Evolutionary conservation across 2,888 invertebrate genomes (phyloP).

Genomic region (Dorcus parallelipipedus): DNA sequence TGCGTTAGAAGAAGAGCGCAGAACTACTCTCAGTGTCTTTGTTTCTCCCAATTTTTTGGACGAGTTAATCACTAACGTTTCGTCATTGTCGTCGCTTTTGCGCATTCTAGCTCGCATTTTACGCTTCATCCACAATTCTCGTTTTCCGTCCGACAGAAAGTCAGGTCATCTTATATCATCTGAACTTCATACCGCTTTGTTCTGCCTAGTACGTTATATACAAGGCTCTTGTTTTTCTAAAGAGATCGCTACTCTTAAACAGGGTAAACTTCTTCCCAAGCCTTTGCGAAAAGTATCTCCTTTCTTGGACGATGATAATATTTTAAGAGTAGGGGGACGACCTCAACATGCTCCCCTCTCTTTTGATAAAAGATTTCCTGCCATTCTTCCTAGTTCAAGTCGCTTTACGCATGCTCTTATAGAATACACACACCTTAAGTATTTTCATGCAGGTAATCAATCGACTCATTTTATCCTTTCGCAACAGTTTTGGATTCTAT

Average conservation of each 20-base stretch:
- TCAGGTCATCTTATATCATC: background rate
- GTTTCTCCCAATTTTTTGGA: background rate
- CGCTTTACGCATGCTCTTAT: constrained; percentile 18
- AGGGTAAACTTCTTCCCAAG: background rate
- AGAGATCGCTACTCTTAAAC: constrained; percentile 4
- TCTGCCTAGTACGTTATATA: constrained; percentile 1
- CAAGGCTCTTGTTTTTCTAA: constrained; percentile 7
- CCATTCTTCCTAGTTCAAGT: constrained; percentile 8
- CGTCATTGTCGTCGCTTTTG: background rate
- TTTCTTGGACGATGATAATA: constrained; percentile 12
- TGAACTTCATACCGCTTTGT: constrained; percentile 9
- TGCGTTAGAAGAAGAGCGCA: no score
- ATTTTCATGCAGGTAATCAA: constrained; percentile 23
- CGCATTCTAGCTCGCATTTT: background rate
- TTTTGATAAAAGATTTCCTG: constrained; percentile 13
- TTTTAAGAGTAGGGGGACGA: constrained; percentile 17
- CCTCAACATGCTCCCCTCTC: constrained; percentile 6
- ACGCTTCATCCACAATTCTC: background rate
- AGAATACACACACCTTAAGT: constrained; percentile 22
- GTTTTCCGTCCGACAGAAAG: background rate
- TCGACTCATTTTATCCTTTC: constrained; percentile 17
- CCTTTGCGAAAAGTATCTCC: constrained; percentile 7
- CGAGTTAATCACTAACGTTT: background rate
- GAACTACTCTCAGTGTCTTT: no score
- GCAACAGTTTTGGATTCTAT: constrained; percentile 27